Evolutionary conservation across 2,888 invertebrate genomes (phyloP), one percentile per base, ranked within the genome.

Genomic region (Heliconius charithonia): DNA sequence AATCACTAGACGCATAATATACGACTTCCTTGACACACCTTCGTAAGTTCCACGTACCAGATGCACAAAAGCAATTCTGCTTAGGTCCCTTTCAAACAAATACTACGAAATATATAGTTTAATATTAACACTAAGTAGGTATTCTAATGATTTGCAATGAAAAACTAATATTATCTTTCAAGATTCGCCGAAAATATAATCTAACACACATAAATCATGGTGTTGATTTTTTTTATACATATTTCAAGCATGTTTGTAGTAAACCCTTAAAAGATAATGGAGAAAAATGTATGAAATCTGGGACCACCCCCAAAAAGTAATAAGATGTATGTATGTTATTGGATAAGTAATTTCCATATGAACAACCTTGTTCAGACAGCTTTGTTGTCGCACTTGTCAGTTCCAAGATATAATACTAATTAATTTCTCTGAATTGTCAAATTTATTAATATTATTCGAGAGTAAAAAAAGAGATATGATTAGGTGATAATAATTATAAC

Each of bases 51-150:
- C 56, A 22, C 22, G 4, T 29, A 45, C 71, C 7, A 9, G 16
- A 59, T 72, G n/a, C 56, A 59, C 22, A 72, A 72, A 59, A 32
- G 72, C 59, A 59, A 32, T 59, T 6, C 32, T 51, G 3, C 51
- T 72, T 59, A 72, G 72, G 71, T 32, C 71, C 59, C 59, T 59
- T 72, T 72, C 72, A 72, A 29, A 71, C 29, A 32, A 59, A 56
- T 29, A 32, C n/a, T 59, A n/a, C 6, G 0, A 56, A 71, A 56
- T n/a, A 16, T n/a, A 22, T 67, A 41, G 4, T n/a, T 37, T 12
- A 37, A 41, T 41, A 9, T 9, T 19, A 19, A 65, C 27, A 65
- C 56, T 3, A 22, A n/a, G n/a, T n/a, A n/a, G n/a, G n/a, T n/a
- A n/a, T n/a, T 7, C 19, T 22, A 56, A 22, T 56, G 22, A 56